These are phyloP conservation scores for Aphodius sticticus DNA, from an alignment of 2,888 invertebrate genomes.

Conservation along the genomic window DNA sequence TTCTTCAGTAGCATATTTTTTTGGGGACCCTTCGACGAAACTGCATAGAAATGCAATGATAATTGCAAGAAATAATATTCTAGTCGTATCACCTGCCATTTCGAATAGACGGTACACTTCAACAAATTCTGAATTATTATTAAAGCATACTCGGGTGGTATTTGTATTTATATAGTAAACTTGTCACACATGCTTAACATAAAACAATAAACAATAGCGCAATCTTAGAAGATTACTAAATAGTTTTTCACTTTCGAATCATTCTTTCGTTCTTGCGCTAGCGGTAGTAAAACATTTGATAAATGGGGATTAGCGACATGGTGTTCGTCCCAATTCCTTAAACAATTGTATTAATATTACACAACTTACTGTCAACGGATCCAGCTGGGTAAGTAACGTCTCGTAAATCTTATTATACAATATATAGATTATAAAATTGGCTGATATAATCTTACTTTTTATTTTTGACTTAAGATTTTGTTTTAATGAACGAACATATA, in stretches of 20 bases:
- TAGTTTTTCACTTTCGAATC: constrained; percentile 44
- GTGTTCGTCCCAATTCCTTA: neutral
- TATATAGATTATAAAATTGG: no score
- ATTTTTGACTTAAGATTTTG: no score
- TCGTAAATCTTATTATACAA: no score
- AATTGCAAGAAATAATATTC: constrained; percentile 27
- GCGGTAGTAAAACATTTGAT: neutral
- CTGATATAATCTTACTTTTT: no score
- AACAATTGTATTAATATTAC: neutral
- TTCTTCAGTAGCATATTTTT: constrained; percentile 53
- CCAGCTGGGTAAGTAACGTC: no score
- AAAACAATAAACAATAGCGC: constrained; percentile 54
- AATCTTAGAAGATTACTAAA: constrained; percentile 37
- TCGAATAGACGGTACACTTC: constrained; percentile 8
- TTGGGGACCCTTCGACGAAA: constrained; percentile 47
- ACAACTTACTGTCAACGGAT: neutral
- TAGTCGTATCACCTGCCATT: constrained; percentile 11
- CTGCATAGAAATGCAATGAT: constrained; percentile 31
- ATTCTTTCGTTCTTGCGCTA: neutral
- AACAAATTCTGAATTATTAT: constrained; percentile 7
- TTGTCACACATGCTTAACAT: constrained; percentile 55
- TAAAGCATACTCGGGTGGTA: neutral
- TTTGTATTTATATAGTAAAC: constrained; percentile 49
- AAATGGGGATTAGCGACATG: neutral
- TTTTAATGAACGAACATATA: no score